These are phyloP conservation scores for Girardinus metallicus DNA, from an alignment of 2,797 vertebrate species.

Conservation along the genomic window DNA sequence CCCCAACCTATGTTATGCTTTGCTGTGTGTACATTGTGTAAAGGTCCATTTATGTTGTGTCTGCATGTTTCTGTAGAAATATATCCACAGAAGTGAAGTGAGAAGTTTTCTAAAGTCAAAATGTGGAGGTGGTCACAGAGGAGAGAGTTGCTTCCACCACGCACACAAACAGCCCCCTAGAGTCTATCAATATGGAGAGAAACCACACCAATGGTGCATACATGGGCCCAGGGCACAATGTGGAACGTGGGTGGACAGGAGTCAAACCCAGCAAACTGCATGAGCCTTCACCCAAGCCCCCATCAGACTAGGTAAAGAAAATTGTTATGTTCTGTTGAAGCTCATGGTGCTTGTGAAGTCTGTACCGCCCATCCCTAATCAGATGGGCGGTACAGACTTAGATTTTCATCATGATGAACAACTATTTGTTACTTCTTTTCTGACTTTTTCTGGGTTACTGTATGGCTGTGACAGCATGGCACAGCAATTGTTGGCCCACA, in stretches of 20 bases:
- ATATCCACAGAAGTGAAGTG: not conserved
- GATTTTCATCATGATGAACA: not conserved
- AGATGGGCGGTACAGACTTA: not conserved
- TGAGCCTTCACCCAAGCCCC: not conserved
- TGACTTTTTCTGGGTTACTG: not conserved
- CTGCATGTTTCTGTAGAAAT: not conserved
- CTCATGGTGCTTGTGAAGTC: not conserved
- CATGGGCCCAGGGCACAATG: not conserved
- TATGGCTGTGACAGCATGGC: not conserved
- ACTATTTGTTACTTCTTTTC: not conserved
- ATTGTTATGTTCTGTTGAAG: not conserved
- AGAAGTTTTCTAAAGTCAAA: constrained; percentile 4
- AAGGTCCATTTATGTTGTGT: not conserved
- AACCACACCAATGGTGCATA: not conserved
- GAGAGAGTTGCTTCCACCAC: not conserved
- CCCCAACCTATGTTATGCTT: not conserved
- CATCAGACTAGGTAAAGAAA: not conserved
- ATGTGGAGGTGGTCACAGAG: constrained; percentile 1
- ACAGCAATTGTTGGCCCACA: not conserved
- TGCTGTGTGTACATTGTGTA: not conserved
- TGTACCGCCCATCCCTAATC: too few relatives aligned
- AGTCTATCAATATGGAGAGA: not conserved
- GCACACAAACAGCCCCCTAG: not conserved
- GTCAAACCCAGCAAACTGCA: not conserved
- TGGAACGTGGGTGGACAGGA: not conserved